phyloP scores from a whole-genome alignment of 1,140 invertebrate genomes.

The Lasaia peninsularis region DNA sequence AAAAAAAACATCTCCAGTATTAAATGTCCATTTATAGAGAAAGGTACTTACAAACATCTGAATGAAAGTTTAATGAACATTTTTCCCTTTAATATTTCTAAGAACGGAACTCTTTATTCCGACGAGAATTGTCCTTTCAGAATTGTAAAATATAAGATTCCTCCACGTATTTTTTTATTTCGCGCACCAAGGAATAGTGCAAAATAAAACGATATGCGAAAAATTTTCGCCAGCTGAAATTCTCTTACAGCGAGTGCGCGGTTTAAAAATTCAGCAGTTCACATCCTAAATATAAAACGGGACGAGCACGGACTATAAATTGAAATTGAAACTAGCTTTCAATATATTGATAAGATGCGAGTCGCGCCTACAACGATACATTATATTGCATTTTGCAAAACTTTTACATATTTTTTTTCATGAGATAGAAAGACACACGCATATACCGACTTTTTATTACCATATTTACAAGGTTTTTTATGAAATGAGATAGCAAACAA shows the following conservation, averaged over 20 bases:
- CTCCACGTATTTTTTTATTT: conserved; percentile 2
- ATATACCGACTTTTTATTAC: no score
- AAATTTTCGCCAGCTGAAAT: conserved; percentile 18
- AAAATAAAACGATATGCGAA: conserved; percentile 9
- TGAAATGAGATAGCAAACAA: no score
- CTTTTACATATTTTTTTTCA: not conserved
- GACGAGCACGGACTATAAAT: conserved; percentile 22
- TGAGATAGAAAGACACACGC: no score
- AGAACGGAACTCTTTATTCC: conserved; percentile 9
- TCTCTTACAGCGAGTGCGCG: conserved; percentile 26
- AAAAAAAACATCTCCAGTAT: not conserved
- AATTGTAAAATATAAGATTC: conserved; percentile 9
- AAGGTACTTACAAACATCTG: not conserved
- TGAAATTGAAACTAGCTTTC: conserved; percentile 20
- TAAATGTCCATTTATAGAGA: not conserved
- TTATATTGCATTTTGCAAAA: not conserved
- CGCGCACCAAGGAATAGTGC: not conserved
- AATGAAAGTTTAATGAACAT: conserved; percentile 7
- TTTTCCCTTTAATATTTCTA: not conserved
- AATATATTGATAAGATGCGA: not conserved
- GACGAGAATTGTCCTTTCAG: conserved; percentile 4
- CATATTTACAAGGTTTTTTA: no score
- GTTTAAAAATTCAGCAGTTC: conserved; percentile 27
- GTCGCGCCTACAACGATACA: not conserved
- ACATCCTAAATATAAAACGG: conserved; percentile 18